Evolutionary conservation across 2,888 invertebrate genomes (phyloP).

Genomic region (Dicroscelio sp.): DNA sequence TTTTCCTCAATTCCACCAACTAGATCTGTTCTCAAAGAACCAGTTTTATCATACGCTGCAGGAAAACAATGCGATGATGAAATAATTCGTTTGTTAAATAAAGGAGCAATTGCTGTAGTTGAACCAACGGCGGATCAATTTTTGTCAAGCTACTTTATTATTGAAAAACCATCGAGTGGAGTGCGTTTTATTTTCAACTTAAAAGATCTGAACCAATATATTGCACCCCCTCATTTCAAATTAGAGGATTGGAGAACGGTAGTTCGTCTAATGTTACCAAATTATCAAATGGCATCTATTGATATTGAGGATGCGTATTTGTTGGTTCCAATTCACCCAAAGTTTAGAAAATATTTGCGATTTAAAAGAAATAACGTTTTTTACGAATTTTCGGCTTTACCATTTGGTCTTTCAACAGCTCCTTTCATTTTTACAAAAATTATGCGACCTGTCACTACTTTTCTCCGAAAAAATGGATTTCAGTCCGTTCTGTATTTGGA

Average conservation of each 20-base stretch:
- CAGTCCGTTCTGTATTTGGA: slow-evolving; percentile 45
- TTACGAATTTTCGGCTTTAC: not conserved
- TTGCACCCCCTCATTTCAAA: slow-evolving; percentile 56
- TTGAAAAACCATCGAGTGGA: slow-evolving; percentile 20
- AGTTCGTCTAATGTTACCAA: slow-evolving; percentile 40
- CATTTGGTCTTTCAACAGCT: not conserved
- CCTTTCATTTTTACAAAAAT: not conserved
- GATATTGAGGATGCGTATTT: slow-evolving; percentile 46
- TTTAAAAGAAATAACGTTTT: not conserved
- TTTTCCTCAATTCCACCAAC: not conserved
- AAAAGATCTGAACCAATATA: slow-evolving; percentile 7
- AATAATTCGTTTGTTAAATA: not conserved
- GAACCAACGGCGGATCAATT: not conserved
- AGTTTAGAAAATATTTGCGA: slow-evolving; percentile 26
- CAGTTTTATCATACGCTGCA: not conserved
- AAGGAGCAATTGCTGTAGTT: not conserved
- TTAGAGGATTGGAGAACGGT: slow-evolving; percentile 52
- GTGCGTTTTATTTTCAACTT: slow-evolving; percentile 48
- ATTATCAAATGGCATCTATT: too few relatives aligned
- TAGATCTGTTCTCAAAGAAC: not conserved
- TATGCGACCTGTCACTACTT: not conserved
- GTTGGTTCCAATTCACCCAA: not conserved
- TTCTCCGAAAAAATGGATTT: not conserved
- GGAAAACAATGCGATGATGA: not conserved
- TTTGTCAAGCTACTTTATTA: slow-evolving; percentile 23